These are phyloP conservation scores for Holothuria scabra DNA, from an alignment of 53 echinoderm and acorn worm genomes.

Conservation along the genomic window DNA sequence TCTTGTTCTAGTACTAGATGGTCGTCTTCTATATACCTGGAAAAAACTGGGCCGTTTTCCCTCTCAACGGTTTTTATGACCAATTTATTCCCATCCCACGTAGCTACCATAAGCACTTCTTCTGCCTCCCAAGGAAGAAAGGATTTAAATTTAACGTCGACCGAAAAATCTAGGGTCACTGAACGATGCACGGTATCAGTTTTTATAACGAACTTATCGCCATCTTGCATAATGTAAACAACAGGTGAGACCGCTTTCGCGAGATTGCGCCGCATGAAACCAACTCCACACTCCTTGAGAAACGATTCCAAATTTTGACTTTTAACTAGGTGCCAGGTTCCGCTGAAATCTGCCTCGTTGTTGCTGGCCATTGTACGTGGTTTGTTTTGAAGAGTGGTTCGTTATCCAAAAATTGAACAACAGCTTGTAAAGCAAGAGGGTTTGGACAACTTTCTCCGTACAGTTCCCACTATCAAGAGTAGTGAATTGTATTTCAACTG, in stretches of 20 bases:
- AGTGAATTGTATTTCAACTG: too few relatives aligned
- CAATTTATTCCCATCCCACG: constrained; percentile 60
- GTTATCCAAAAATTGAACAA: too few relatives aligned
- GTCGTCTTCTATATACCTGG: constrained; percentile 71
- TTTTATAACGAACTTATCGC: constrained; percentile 59
- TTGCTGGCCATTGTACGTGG: not conserved
- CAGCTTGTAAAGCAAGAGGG: too few relatives aligned
- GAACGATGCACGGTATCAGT: constrained; percentile 65
- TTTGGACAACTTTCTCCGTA: too few relatives aligned
- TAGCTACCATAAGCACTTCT: constrained; percentile 55
- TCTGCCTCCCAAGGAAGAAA: constrained; percentile 56
- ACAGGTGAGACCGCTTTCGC: constrained; percentile 71
- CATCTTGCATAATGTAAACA: constrained; percentile 74
- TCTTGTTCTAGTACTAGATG: constrained; percentile 75
- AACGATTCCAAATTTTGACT: constrained; percentile 84
- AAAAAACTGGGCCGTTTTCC: constrained; percentile 63
- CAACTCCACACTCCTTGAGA: constrained; percentile 78
- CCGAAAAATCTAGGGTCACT: not conserved
- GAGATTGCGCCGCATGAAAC: constrained; percentile 67
- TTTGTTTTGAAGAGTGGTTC: too few relatives aligned
- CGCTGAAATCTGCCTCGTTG: constrained; percentile 55
- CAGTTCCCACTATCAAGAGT: too few relatives aligned
- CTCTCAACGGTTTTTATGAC: constrained; percentile 67
- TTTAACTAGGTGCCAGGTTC: constrained; percentile 71
- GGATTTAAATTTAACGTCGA: constrained; percentile 20